Percentiles rank a stretch among this genome's conserved stretches.
phyloP scores from a whole-genome alignment of 2,113 vertebrate genomes.

The Eulacestoma nigropectus region DNA sequence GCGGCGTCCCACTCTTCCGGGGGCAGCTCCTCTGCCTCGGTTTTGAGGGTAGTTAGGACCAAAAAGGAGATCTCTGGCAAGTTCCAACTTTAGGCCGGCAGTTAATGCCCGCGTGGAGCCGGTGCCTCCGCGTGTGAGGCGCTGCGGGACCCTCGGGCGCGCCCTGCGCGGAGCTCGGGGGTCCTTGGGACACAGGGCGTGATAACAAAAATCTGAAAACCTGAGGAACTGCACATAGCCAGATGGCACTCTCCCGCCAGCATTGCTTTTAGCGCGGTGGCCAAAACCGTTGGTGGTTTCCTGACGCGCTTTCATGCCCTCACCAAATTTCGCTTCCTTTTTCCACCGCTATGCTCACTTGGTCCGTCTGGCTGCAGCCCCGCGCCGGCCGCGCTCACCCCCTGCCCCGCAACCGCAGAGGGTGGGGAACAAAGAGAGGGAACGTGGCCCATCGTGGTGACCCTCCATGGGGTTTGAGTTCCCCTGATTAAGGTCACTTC shows the following conservation, averaged over 20 bases:
- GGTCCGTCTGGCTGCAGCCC: neutral
- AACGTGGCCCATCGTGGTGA: neutral
- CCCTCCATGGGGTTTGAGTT: neutral
- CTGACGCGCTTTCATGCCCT: slow-evolving; percentile 59
- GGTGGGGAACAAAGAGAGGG: neutral
- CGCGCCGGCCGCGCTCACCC: neutral
- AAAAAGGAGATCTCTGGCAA: neutral
- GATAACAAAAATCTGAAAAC: neutral
- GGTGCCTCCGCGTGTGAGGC: neutral
- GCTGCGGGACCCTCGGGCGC: neutral
- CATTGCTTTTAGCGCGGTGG: neutral
- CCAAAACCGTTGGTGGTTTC: slow-evolving; percentile 75
- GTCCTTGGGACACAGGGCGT: rapidly evolving
- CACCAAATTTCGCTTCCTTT: slow-evolving; percentile 56
- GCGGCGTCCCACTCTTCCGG: rapidly evolving
- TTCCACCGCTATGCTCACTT: slow-evolving; percentile 13
- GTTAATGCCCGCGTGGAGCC: neutral
- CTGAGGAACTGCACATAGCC: neutral
- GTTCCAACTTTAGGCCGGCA: rapidly evolving
- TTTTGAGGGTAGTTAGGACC: neutral
- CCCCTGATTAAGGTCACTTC: neutral
- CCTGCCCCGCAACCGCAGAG: neutral
- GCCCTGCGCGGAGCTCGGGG: neutral
- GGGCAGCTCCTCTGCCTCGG: neutral
- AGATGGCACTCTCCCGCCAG: neutral